These are phyloP conservation scores for Xerus rutilus DNA, from an alignment of 2,797 vertebrate species.

Conservation along the genomic window DNA sequence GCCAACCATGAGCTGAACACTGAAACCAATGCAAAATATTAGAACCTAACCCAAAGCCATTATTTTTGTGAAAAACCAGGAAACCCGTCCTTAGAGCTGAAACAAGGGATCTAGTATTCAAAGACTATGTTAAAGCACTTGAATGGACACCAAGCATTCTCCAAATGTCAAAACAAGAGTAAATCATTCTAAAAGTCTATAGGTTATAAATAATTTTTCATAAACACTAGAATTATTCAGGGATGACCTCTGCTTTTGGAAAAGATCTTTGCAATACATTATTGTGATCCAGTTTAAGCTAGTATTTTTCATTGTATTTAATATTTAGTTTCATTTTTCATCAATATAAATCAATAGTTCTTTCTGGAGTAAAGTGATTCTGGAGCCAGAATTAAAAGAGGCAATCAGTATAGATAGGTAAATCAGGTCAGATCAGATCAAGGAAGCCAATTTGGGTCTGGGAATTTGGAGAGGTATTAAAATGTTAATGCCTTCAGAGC, in stretches of 20 bases:
- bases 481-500: no score
- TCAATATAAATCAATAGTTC: neutral
- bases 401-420: no score
- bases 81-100: constrained; percentile 28
- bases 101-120: neutral
- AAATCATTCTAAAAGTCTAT: neutral
- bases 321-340: constrained; percentile 43
- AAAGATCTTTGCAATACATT: neutral
- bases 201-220: constrained; percentile 52
- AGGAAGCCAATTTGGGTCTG: no score
- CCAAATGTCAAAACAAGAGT: constrained; percentile 54
- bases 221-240: neutral
- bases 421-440: no score
- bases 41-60: neutral
- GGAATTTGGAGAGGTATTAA: no score
- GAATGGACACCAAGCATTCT: neutral
- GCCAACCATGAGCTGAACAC: no score
- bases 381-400: no score
- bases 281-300: neutral
- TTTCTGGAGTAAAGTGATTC: neutral
- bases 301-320: constrained; percentile 32
- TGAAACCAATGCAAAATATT: no score
- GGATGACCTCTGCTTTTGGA: neutral
- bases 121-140: neutral
- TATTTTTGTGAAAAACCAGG: neutral